Evolutionary conservation across 2,888 invertebrate genomes (phyloP).

Genomic region (Agrilus mali): DNA sequence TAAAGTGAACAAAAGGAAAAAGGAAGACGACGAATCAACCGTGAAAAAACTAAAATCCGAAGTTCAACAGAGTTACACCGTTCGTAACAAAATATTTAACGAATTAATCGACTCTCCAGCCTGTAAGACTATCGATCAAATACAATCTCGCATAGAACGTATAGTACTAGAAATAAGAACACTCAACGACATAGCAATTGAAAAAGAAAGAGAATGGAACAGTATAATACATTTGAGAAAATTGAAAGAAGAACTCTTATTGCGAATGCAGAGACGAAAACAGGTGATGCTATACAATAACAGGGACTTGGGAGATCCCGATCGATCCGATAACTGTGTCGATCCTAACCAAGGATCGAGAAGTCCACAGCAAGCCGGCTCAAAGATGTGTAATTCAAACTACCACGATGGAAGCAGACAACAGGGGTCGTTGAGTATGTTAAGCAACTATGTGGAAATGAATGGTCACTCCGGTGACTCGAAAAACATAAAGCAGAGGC

Average conservation of each 20-base stretch:
- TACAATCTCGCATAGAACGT: conserved; percentile 51
- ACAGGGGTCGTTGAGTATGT: conserved; percentile 5
- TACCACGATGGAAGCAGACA: conserved; percentile 2
- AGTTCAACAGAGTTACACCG: conserved; percentile 26
- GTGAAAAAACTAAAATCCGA: conserved; percentile 27
- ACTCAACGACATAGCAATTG: conserved; percentile 58
- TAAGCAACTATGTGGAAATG: conserved; percentile 23
- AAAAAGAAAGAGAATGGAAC: conserved; percentile 81
- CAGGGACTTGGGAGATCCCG: conserved; percentile 13
- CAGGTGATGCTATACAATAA: conserved; percentile 39
- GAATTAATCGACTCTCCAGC: conserved; percentile 52
- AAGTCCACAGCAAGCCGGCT: conserved; percentile 9
- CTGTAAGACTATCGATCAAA: conserved; percentile 46
- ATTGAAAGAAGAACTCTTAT: conserved; percentile 69
- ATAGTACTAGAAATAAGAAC: conserved; percentile 55
- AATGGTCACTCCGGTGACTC: conserved; percentile 48
- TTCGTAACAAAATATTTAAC: conserved; percentile 46
- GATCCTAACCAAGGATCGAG: conserved; percentile 12
- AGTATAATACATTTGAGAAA: conserved; percentile 70
- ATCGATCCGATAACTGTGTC: conserved; percentile 12
- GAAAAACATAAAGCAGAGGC: conserved; percentile 50
- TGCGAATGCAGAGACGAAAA: conserved; percentile 56
- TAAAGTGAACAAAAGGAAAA: conserved; percentile 14
- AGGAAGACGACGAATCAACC: conserved; percentile 17
- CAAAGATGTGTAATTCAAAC: conserved; percentile 7